Percentiles rank a stretch among this genome's conserved stretches.
Conservation (phyloP, 2,113 vertebrate genomes). For the Oncorhynchus mykiss region DNA sequence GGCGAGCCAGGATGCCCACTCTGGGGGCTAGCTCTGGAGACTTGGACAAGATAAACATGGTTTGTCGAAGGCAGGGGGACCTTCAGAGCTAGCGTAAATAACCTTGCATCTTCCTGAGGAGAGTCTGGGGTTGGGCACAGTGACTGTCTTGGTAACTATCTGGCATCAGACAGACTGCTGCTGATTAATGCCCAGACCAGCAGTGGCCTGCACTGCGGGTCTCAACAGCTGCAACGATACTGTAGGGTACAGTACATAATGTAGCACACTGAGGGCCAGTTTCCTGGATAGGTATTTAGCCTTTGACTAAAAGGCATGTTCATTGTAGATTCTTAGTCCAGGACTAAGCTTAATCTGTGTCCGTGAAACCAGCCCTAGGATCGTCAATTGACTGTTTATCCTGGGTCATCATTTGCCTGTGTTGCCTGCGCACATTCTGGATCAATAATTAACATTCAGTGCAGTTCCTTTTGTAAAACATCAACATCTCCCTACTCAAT, state of each 20-base stretch:
- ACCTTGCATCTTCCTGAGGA: conserved; percentile 33
- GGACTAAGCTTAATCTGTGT: no score
- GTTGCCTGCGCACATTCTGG: not conserved
- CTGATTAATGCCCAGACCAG: not conserved
- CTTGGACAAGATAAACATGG: conserved; percentile 53
- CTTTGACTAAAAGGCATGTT: not conserved
- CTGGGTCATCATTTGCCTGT: no score
- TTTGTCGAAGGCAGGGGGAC: conserved; percentile 42
- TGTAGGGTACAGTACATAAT: not conserved
- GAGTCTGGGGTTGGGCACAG: not conserved
- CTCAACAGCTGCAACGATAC: not conserved
- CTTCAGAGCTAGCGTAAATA: conserved; percentile 46
- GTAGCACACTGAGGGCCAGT: conserved; percentile 5
- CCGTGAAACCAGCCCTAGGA: no score
- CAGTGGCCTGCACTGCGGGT: conserved; percentile 5
- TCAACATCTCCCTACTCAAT: not conserved
- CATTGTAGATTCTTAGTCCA: not conserved
- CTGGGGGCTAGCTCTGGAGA: conserved; percentile 45
- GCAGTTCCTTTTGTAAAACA: not conserved
- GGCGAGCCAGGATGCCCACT: conserved; percentile 43
- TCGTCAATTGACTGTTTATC: no score
- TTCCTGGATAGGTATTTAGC: not conserved
- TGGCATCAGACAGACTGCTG: not conserved
- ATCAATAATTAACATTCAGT: not conserved
- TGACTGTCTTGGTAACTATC: not conserved